phyloP scores from a whole-genome alignment of 2,113 vertebrate genomes.

The Lampris incognitus region DNA sequence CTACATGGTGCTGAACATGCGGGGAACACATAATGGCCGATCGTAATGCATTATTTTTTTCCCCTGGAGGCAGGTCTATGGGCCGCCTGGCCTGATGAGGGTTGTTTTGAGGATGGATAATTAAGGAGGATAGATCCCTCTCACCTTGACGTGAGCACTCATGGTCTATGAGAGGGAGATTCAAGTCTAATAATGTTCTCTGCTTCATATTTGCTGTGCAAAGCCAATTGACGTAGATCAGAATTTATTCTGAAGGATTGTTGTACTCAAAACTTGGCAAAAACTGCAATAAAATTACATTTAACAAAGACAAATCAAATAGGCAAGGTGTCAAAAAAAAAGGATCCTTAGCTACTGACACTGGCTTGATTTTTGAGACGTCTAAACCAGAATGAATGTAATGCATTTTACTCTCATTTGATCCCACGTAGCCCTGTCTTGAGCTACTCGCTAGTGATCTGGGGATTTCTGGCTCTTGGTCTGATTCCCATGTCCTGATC shows the following conservation, averaged over 20 bases:
- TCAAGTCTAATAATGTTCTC: slow-evolving; percentile 3
- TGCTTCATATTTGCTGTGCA: not conserved
- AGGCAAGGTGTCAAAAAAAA: not conserved
- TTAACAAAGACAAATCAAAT: not conserved
- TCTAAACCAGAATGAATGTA: not conserved
- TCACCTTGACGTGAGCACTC: not conserved
- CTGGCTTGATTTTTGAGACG: not conserved
- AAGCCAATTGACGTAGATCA: not conserved
- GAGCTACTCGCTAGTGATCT: no score
- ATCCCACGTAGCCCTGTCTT: no score
- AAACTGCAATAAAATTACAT: no score
- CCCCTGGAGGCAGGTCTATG: not conserved
- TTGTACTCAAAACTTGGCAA: not conserved
- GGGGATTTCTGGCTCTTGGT: no score
- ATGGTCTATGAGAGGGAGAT: not conserved
- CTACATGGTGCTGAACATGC: no score
- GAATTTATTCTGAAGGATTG: not conserved
- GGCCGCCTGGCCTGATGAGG: not conserved
- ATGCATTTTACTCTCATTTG: no score
- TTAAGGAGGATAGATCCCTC: slow-evolving; percentile 31
- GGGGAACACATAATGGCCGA: not conserved
- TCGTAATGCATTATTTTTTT: not conserved
- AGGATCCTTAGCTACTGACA: not conserved
- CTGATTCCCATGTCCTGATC: no score
- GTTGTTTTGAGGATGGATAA: slow-evolving; percentile 39